Percentiles rank a stretch among this genome's conserved stretches.
phyloP scores from a whole-genome alignment of 2,113 vertebrate species.

The Herpailurus yagouaroundi region DNA sequence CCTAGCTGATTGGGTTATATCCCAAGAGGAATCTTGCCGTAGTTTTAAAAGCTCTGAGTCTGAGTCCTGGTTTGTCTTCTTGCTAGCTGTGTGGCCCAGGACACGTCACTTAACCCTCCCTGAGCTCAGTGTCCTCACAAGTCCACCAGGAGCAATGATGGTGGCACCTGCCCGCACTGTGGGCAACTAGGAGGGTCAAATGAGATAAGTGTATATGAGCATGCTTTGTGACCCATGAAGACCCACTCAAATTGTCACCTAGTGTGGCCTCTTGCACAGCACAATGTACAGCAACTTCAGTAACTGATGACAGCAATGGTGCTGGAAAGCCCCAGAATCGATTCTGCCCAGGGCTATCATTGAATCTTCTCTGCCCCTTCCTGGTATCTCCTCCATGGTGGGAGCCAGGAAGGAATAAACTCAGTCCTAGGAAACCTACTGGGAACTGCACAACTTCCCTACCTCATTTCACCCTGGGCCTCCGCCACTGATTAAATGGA shows the following conservation, averaged over 20 bases:
- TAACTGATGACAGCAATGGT: neutral
- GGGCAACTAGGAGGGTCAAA: neutral
- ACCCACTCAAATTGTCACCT: neutral
- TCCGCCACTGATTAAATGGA: constrained; percentile 71
- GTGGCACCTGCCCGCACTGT: neutral
- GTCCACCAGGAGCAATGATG: neutral
- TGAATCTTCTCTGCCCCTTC: neutral
- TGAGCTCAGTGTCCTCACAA: neutral
- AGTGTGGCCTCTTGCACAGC: neutral
- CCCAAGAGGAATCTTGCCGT: neutral
- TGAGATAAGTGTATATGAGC: neutral
- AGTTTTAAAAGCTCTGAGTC: neutral
- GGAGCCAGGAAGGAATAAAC: constrained; percentile 21
- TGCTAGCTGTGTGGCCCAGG: neutral
- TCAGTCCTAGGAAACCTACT: constrained; percentile 58
- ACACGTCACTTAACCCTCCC: neutral
- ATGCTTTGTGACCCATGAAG: neutral
- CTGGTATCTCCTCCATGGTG: constrained; percentile 40
- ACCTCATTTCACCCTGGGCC: constrained; percentile 37
- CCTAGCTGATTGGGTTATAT: neutral
- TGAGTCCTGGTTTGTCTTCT: neutral
- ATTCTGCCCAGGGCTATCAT: neutral
- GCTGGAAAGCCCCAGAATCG: neutral
- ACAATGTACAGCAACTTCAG: fast-evolving
- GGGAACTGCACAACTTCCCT: constrained; percentile 40